These are phyloP conservation scores for Drepana falcataria DNA, from an alignment of 2,888 invertebrate species.

Conservation along the genomic window DNA sequence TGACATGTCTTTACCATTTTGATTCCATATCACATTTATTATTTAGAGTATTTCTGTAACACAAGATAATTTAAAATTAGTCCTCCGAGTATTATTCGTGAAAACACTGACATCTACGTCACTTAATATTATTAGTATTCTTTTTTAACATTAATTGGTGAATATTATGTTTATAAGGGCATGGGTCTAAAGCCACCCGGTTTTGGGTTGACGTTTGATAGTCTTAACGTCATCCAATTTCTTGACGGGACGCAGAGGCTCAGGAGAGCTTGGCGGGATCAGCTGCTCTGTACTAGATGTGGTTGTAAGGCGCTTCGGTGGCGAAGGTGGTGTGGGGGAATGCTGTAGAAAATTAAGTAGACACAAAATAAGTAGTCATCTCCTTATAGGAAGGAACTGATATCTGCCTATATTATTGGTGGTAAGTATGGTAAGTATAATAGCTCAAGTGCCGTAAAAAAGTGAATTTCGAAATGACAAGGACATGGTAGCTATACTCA, in stretches of 20 bases:
- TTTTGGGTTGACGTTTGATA: conserved; percentile 77
- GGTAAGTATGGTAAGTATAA: too few relatives aligned
- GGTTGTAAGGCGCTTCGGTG: conserved; percentile 46
- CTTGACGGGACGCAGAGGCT: conserved; percentile 53
- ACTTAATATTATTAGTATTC: background rate
- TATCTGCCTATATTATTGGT: too few relatives aligned
- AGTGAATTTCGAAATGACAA: too few relatives aligned
- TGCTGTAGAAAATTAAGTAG: conserved; percentile 14
- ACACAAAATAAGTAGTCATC: too few relatives aligned
- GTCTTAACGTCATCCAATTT: conserved; percentile 76
- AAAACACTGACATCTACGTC: background rate
- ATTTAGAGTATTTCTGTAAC: too few relatives aligned
- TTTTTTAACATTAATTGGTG: background rate
- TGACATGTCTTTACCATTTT: conserved; percentile 11
- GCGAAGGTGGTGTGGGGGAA: conserved; percentile 31
- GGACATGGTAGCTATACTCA: conserved; percentile 2
- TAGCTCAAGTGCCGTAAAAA: too few relatives aligned
- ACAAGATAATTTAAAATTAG: background rate
- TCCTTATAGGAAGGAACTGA: too few relatives aligned
- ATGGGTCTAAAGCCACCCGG: conserved; percentile 77
- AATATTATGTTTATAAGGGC: background rate
- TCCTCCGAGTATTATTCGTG: background rate
- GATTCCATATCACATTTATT: conserved; percentile 4
- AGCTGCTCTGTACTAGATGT: conserved; percentile 75
- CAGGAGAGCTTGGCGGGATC: conserved; percentile 62